Conservation (phyloP, 2,113 vertebrate genomes). For the Notarius quadriscutis region DNA sequence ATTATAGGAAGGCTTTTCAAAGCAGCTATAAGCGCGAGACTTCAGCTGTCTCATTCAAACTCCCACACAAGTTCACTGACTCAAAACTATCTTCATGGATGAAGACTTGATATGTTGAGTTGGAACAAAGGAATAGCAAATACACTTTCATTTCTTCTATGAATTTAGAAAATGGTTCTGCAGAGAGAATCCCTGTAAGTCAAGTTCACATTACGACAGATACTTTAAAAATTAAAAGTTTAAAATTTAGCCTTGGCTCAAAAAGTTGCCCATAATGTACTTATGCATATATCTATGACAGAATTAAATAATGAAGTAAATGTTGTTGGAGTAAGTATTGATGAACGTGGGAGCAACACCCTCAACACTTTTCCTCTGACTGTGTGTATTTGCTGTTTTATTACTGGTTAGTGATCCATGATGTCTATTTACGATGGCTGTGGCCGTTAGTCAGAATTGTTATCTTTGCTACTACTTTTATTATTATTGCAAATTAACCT, state of each 20-base stretch:
- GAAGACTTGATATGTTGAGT: constrained; percentile 28
- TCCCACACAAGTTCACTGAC: constrained; percentile 5
- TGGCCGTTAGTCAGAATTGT: neutral
- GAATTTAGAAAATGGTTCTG: neutral
- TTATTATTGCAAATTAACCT: neutral
- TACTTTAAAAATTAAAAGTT: neutral
- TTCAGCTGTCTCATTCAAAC: constrained; percentile 18
- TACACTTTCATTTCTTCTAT: neutral
- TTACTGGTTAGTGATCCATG: neutral
- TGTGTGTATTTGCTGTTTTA: neutral
- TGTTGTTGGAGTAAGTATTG: neutral
- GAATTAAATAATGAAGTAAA: neutral
- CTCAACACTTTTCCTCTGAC: neutral
- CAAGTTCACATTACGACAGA: neutral
- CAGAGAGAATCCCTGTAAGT: neutral
- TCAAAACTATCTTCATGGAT: constrained; percentile 36
- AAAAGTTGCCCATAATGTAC: neutral
- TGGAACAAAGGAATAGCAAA: constrained; percentile 8
- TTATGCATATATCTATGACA: neutral
- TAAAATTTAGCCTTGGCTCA: neutral
- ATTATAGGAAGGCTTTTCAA: constrained; percentile 22
- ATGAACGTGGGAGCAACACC: neutral
- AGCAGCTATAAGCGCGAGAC: constrained; percentile 6
- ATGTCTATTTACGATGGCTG: neutral
- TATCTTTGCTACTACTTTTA: neutral